These are phyloP conservation scores for Coendou prehensilis DNA, from an alignment of 2,797 vertebrate genomes.

Conservation along the genomic window DNA sequence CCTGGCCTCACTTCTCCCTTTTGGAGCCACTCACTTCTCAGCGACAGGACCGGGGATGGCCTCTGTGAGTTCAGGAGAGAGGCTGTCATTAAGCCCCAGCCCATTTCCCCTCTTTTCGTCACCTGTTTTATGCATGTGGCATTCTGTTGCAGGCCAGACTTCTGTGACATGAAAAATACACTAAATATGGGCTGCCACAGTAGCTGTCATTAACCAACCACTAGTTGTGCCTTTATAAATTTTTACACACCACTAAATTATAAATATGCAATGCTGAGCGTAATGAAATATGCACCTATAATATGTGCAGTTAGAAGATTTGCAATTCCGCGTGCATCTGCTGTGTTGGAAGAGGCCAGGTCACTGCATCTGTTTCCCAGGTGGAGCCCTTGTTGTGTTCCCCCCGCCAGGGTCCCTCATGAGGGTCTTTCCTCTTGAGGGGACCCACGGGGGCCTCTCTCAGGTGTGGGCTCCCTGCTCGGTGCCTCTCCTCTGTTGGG, in stretches of 20 bases:
- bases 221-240: conserved; percentile 79
- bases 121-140: conserved; percentile 61
- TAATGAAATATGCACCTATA: conserved; percentile 54
- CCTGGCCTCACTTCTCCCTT: not conserved
- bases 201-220: conserved; percentile 74
- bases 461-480: not conserved
- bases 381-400: not conserved
- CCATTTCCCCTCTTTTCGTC: not conserved
- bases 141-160: conserved; percentile 66
- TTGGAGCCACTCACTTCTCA: not conserved
- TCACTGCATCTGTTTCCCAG: not conserved
- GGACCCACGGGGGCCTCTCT: not conserved
- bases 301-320: not conserved
- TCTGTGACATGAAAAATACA: conserved; percentile 72
- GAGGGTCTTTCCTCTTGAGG: not conserved
- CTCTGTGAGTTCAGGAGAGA: not conserved
- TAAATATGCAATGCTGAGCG: conserved; percentile 61
- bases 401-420: too few relatives aligned
- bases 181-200: conserved; percentile 48
- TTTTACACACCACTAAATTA: conserved; percentile 79
- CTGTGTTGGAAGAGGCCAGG: not conserved
- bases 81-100: not conserved
- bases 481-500: not conserved
- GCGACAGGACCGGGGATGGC: not conserved
- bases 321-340: not conserved